Base-by-base conservation (phyloP, 2,888 invertebrate genomes). In the Andrena chrysosceles region DNA sequence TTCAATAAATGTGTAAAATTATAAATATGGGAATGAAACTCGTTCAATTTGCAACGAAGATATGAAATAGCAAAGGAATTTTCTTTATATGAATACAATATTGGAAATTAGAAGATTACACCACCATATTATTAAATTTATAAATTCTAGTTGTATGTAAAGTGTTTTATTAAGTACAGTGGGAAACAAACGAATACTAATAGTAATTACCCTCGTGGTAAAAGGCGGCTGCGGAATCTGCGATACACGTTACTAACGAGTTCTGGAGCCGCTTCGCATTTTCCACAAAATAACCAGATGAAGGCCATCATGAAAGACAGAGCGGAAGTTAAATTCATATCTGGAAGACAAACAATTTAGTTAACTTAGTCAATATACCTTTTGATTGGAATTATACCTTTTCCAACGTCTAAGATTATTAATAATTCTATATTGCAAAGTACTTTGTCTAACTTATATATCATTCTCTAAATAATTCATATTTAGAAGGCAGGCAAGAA, bases 251-350 rank as follows among this genome's bases (percentile, higher is more conserved):
- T 85, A 20, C 75, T 67, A 33, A 85, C 73, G 16, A 85, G 73
- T 62, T 88, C 88, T 13, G 90, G 82, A 5, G 84, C 83, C 26
- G 87, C 82, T 26, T 87, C 85, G 67, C 85, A 89, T 69, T 85
- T 85, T 74, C 83, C 89, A 29, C 69, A 86, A 8, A 90, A 74
- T 29, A 91, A 64, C 78, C 87, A 87, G 49, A 89, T 63, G 66
- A 86, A 66, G 29, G 84, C 81, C 84, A 90, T 80, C 60, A 82
- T 71, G 72, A 81, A 87, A 67, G 86, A 83, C 20, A 90, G n/a
- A n/a, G 76, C 79, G 23, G 84, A 64, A 26, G 77, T 80, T 56
- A 86, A 71, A 62, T 87, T 91, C 89, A 90, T 90, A 26, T 85
- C 86, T 89, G 59, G 8, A 77, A 85, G 56, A 66, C 4, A 26